Conservation (phyloP, 2,888 invertebrate species). For the Ichneumoninae sp. region DNA sequence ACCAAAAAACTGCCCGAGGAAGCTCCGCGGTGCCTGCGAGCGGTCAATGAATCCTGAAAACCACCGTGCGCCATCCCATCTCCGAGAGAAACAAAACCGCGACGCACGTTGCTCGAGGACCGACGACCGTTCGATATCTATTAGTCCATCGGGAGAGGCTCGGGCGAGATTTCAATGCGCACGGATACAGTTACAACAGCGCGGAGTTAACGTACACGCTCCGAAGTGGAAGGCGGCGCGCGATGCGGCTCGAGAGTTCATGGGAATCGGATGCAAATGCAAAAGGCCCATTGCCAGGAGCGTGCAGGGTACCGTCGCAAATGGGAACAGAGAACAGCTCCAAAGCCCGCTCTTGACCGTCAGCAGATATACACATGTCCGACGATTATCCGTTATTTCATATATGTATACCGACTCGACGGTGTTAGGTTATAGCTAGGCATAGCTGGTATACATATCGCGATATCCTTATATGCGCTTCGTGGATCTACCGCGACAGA, state of each 20-base stretch:
- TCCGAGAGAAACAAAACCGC: not conserved
- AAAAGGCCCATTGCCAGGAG: slow-evolving; percentile 36
- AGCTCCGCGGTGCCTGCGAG: not conserved
- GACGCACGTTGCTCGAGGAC: not conserved
- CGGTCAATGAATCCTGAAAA: not conserved
- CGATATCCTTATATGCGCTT: slow-evolving; percentile 61
- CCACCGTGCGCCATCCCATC: not conserved
- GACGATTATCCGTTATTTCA: slow-evolving; percentile 57
- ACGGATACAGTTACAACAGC: slow-evolving; percentile 23
- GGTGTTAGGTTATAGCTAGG: slow-evolving; percentile 21
- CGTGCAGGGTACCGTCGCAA: slow-evolving; percentile 35
- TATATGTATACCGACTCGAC: slow-evolving; percentile 32
- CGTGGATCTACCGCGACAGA: slow-evolving; percentile 40
- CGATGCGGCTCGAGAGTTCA: slow-evolving; percentile 32
- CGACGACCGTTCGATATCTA: slow-evolving; percentile 24
- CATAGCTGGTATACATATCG: slow-evolving; percentile 54
- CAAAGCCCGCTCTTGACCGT: slow-evolving; percentile 47
- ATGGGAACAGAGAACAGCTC: slow-evolving; percentile 46
- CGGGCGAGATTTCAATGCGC: slow-evolving; percentile 9
- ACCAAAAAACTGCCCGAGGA: not conserved
- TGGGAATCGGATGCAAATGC: slow-evolving; percentile 57
- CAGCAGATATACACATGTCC: slow-evolving; percentile 48
- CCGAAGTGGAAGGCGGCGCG: slow-evolving; percentile 26
- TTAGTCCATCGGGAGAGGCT: slow-evolving; percentile 20
- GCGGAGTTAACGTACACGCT: slow-evolving; percentile 19